Evolutionary conservation across 2,797 vertebrate genomes (phyloP).

Genomic region (Pampus argenteus): DNA sequence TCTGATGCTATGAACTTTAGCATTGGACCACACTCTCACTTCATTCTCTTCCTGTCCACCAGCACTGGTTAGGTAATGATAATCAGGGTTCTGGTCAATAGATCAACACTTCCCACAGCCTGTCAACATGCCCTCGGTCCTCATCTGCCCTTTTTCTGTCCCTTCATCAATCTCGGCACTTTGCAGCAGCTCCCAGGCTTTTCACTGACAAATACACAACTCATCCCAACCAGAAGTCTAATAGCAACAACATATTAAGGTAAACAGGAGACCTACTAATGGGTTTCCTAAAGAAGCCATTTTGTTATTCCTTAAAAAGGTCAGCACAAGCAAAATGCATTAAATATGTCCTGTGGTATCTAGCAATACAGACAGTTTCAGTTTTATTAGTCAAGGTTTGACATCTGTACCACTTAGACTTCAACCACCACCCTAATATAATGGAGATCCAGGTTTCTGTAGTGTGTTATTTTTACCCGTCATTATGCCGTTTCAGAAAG

Average conservation of each 20-base stretch:
- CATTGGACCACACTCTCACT: not conserved
- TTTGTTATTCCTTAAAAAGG: not conserved
- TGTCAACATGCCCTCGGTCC: not conserved
- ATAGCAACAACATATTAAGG: not conserved
- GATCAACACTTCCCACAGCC: constrained; percentile 7
- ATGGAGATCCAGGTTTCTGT: not conserved
- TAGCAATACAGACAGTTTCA: not conserved
- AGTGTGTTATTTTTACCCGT: not conserved
- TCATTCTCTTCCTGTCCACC: not conserved
- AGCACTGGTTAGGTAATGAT: not conserved
- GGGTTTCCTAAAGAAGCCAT: not conserved
- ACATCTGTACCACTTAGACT: not conserved
- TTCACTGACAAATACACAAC: constrained; percentile 5
- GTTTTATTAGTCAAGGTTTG: not conserved
- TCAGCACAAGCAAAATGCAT: not conserved
- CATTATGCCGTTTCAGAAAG: constrained; percentile 1
- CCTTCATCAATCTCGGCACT: constrained; percentile 13
- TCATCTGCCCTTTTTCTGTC: constrained; percentile 15
- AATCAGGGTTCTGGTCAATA: constrained; percentile 7
- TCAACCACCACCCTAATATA: not conserved
- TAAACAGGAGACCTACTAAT: not conserved
- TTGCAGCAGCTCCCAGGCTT: constrained; percentile 36
- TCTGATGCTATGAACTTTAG: constrained; percentile 5
- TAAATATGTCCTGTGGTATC: not conserved
- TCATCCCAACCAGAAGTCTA: not conserved